Evolutionary conservation across 30 jellyfish, hydroid and myxozoan genomes (phyloP).

Genomic region (Catostylus mosaicus): DNA sequence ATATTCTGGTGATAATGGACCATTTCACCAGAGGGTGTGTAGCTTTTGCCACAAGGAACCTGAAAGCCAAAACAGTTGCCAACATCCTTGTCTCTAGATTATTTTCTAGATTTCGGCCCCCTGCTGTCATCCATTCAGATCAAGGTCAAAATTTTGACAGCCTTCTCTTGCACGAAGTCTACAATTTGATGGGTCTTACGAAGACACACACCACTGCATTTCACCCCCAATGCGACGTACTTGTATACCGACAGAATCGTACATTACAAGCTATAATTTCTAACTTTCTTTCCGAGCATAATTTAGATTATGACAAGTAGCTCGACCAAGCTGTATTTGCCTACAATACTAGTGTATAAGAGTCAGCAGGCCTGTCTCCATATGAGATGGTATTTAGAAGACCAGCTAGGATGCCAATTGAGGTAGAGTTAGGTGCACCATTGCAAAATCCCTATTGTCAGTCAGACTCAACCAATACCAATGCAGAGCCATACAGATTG

Average conservation of each 20-base stretch:
- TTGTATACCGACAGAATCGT: slow-evolving; percentile 32
- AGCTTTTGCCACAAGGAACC: slow-evolving; percentile 54
- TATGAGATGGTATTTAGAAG: slow-evolving; percentile 66
- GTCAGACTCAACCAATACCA: slow-evolving; percentile 57
- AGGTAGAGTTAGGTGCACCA: slow-evolving; percentile 55
- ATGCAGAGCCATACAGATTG: slow-evolving; percentile 42
- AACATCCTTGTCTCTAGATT: slow-evolving; percentile 41
- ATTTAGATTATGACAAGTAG: slow-evolving; percentile 53
- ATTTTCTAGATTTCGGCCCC: slow-evolving; percentile 67
- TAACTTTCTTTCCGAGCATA: slow-evolving; percentile 47
- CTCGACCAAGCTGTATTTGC: slow-evolving; percentile 64
- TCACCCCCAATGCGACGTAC: slow-evolving; percentile 66
- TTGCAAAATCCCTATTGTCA: slow-evolving; percentile 61
- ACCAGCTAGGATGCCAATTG: slow-evolving; percentile 53
- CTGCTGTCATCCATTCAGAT: slow-evolving; percentile 62
- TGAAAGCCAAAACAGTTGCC: slow-evolving; percentile 46
- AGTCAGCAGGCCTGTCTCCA: slow-evolving; percentile 59
- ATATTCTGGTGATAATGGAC: slow-evolving; percentile 60
- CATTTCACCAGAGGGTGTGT: slow-evolving; percentile 78
- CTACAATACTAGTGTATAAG: slow-evolving; percentile 37
- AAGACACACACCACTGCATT: slow-evolving; percentile 47
- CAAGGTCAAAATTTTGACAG: slow-evolving; percentile 52
- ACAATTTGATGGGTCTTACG: slow-evolving; percentile 40
- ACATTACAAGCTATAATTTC: slow-evolving; percentile 38
- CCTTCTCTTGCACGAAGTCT: slow-evolving; percentile 53